Conservation (phyloP, 2,888 invertebrate genomes). For the Oscheius sp. region DNA sequence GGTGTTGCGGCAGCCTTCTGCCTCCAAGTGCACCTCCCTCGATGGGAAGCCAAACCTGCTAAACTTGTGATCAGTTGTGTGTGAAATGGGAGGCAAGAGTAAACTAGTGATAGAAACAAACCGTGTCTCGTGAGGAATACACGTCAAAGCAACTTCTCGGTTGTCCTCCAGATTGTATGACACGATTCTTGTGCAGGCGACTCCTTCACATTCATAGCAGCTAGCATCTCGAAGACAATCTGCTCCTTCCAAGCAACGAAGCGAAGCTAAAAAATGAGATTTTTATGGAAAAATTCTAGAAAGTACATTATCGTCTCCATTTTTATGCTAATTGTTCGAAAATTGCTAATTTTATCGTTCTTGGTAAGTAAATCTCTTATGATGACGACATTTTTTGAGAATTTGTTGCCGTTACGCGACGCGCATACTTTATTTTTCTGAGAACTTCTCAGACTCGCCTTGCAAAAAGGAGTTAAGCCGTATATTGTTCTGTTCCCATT, state of each 20-base stretch:
- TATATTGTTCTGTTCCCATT: too few species aligned
- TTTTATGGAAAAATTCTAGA: too few species aligned
- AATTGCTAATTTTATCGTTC: too few species aligned
- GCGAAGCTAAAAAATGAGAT: constrained; percentile 34
- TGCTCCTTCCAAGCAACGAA: constrained; percentile 53
- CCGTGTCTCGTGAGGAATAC: constrained; percentile 51
- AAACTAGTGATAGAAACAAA: constrained; percentile 7
- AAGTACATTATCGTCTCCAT: too few species aligned
- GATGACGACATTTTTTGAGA: too few species aligned
- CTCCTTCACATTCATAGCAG: constrained; percentile 47
- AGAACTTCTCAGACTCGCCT: too few species aligned
- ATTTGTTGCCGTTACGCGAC: too few species aligned
- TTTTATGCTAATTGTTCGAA: too few species aligned
- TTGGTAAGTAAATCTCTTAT: too few species aligned
- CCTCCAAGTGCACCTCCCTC: constrained; percentile 33
- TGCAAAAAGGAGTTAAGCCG: too few species aligned
- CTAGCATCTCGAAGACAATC: constrained; percentile 50
- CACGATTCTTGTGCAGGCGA: constrained; percentile 45
- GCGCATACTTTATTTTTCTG: too few species aligned
- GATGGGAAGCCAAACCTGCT: neutral
- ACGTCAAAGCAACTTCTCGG: constrained; percentile 46
- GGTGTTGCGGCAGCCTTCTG: constrained; percentile 38
- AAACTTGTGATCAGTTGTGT: too few species aligned
- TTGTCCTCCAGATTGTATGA: constrained; percentile 51
- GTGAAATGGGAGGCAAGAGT: neutral